Conservation (phyloP, 2,888 invertebrate genomes). For the Euphydryas editha region DNA sequence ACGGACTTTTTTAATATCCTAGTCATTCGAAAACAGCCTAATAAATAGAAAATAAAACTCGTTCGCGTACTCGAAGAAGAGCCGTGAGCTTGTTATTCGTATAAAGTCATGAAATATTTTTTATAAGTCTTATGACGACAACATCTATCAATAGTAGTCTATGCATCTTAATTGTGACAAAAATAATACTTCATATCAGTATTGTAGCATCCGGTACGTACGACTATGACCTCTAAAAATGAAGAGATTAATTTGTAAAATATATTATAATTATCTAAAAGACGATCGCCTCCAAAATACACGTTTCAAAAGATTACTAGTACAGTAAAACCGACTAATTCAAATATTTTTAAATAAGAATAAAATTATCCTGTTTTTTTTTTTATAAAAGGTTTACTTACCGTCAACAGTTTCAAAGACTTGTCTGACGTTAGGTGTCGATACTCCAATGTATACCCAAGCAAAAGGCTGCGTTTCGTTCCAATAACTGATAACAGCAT, state of each 20-base stretch:
- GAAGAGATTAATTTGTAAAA: neutral
- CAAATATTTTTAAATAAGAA: neutral
- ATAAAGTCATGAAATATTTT: no score
- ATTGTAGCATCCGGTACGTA: conserved; percentile 13
- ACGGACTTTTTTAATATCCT: no score
- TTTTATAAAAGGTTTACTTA: conserved; percentile 39
- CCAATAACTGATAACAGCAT: conserved; percentile 50
- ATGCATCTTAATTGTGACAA: neutral
- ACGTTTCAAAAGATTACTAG: conserved; percentile 7
- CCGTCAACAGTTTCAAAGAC: conserved; percentile 60
- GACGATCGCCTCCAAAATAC: conserved; percentile 27
- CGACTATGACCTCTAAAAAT: conserved; percentile 31
- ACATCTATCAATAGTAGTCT: neutral
- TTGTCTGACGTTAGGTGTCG: conserved; percentile 54
- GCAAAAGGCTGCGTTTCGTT: conserved; percentile 49
- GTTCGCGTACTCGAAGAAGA: no score
- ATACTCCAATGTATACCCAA: conserved; percentile 58
- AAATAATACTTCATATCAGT: conserved; percentile 7
- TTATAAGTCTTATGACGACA: no score
- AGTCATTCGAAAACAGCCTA: no score
- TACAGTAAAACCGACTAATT: neutral
- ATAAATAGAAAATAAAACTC: no score
- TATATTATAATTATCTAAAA: neutral
- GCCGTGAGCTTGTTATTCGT: no score
- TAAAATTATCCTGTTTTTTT: neutral